Conservation (phyloP, 2,888 invertebrate genomes). For the Phasia obesa region DNA sequence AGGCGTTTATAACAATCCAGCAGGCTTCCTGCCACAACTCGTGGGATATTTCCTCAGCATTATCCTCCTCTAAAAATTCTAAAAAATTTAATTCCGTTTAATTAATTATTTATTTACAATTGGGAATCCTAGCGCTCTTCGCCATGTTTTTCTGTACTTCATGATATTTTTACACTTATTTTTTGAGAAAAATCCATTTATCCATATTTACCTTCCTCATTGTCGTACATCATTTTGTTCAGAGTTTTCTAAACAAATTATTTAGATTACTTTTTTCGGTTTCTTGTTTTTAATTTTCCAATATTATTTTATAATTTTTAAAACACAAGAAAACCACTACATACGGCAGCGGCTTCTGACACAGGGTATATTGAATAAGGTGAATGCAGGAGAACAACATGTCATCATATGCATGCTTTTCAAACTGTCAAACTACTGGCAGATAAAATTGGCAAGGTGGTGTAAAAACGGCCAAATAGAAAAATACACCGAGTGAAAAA, state of each 20-base stretch:
- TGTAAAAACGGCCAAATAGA: neutral
- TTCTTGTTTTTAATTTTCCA: neutral
- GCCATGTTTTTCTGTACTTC: slow-evolving; percentile 77
- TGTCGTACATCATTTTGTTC: slow-evolving; percentile 80
- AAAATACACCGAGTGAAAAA: neutral
- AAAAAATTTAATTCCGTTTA: slow-evolving; percentile 65
- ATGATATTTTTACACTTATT: neutral
- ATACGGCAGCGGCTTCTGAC: too few species aligned
- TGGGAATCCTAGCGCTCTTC: slow-evolving; percentile 19
- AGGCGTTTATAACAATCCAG: slow-evolving; percentile 99
- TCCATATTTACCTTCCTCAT: slow-evolving; percentile 79
- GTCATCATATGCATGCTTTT: too few species aligned
- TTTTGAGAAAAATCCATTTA: neutral
- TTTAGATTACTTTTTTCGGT: neutral
- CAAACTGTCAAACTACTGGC: neutral
- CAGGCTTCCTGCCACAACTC: slow-evolving; percentile 99
- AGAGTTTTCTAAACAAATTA: neutral
- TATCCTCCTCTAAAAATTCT: slow-evolving; percentile 90
- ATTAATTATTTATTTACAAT: neutral
- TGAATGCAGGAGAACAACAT: too few species aligned
- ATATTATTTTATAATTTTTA: neutral
- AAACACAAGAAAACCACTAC: neutral
- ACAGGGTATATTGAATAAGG: too few species aligned
- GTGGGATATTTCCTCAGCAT: slow-evolving; percentile 97
- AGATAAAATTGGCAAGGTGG: neutral